These are phyloP conservation scores for Heterodera filipjevi DNA, from an alignment of 2,888 invertebrate species.

Conservation along the genomic window DNA sequence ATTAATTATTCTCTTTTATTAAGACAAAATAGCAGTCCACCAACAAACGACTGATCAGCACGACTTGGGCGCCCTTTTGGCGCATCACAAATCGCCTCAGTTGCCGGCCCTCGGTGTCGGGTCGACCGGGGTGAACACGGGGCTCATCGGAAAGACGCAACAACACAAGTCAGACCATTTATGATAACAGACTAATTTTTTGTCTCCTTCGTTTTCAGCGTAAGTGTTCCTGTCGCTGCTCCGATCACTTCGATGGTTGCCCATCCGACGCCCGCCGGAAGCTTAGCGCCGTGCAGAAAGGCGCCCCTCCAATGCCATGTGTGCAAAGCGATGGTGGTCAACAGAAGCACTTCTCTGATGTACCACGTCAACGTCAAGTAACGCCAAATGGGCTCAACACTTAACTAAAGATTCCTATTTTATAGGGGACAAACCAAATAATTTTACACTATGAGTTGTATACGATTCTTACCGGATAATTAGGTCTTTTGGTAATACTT, in stretches of 20 bases:
- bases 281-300: not conserved
- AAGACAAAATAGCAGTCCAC: not conserved
- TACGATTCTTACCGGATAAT: too few species aligned
- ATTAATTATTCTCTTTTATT: not conserved
- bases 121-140: slow-evolving; percentile 4
- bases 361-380: slow-evolving; percentile 29
- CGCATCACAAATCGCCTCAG: not conserved
- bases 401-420: not conserved
- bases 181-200: not conserved
- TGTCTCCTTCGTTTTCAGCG: not conserved
- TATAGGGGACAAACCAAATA: not conserved
- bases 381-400: not conserved
- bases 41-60: not conserved
- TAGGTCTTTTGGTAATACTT: too few species aligned
- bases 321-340: slow-evolving; percentile 24
- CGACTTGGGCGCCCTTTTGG: not conserved
- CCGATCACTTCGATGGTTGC: not conserved
- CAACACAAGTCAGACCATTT: not conserved
- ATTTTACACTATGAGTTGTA: too few species aligned
- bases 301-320: slow-evolving; percentile 22
- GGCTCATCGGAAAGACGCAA: not conserved
- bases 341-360: slow-evolving; percentile 26
- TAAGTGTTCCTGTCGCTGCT: not conserved
- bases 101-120: not conserved
- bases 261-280: slow-evolving; percentile 7